These are phyloP conservation scores for Myrmecophaga tridactyla DNA, from an alignment of 2,113 vertebrate genomes.

Conservation along the genomic window DNA sequence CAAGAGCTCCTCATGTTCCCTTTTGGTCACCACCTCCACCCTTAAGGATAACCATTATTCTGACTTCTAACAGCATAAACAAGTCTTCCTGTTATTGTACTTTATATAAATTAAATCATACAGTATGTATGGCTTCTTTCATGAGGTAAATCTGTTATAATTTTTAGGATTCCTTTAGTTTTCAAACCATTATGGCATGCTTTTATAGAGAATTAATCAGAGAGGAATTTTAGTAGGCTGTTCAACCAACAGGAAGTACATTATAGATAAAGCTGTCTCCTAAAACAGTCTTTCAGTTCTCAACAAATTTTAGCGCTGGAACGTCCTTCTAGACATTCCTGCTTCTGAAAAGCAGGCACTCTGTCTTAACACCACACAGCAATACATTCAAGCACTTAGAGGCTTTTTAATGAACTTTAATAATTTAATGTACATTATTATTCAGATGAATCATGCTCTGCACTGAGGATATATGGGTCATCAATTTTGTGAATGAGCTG, in stretches of 20 bases:
- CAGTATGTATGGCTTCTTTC: not conserved
- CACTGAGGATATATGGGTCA: not conserved
- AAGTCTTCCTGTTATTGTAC: not conserved
- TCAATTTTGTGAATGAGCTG: conserved; percentile 50
- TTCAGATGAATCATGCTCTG: conserved; percentile 39
- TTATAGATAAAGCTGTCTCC: conserved; percentile 67
- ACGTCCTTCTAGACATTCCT: conserved; percentile 59
- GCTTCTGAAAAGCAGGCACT: conserved; percentile 47
- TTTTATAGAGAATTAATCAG: conserved; percentile 55
- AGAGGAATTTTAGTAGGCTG: conserved; percentile 55
- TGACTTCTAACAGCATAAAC: not conserved
- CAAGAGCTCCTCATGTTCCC: rapidly evolving
- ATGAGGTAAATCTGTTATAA: not conserved
- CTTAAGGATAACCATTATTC: not conserved
- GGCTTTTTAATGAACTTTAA: conserved; percentile 51
- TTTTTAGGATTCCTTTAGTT: conserved; percentile 56
- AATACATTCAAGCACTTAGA: not conserved
- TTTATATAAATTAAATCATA: not conserved
- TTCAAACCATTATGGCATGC: conserved; percentile 16
- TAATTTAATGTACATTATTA: conserved; percentile 33
- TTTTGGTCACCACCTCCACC: not conserved
- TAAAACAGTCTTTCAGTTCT: conserved; percentile 42
- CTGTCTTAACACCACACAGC: not conserved
- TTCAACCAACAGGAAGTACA: conserved; percentile 59
- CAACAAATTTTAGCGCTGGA: conserved; percentile 44